Percentiles rank a stretch among this genome's conserved stretches.
Conservation (phyloP, 2,797 vertebrate genomes). For the Pelobates cultripes region DNA sequence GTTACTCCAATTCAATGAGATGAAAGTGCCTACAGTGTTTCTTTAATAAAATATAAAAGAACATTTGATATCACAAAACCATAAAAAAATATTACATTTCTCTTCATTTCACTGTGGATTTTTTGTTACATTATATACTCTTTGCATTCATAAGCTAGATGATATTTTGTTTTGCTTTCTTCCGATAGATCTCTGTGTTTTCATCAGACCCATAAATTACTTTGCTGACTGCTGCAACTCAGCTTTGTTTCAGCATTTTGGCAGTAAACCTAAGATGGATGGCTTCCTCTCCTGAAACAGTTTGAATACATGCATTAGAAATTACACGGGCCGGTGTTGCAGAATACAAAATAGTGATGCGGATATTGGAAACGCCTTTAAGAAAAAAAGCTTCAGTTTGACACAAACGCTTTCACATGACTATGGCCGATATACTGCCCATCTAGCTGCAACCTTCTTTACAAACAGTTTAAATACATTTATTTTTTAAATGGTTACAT, state of each 20-base stretch:
- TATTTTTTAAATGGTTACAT: no score
- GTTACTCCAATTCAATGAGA: no score
- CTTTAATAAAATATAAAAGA: no score
- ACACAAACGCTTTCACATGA: background rate
- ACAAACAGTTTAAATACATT: no score
- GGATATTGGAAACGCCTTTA: conserved; percentile 3
- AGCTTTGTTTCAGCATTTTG: conserved; percentile 47
- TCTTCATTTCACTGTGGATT: no score
- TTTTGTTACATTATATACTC: background rate
- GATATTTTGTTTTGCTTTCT: conserved; percentile 35
- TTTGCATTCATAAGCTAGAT: conserved; percentile 20
- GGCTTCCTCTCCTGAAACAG: conserved; percentile 41
- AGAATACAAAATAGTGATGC: conserved; percentile 43
- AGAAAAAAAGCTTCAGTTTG: background rate
- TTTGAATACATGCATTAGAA: conserved; percentile 55
- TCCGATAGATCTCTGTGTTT: conserved; percentile 33
- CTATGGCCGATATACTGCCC: background rate
- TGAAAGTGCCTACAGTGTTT: no score
- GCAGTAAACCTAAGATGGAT: conserved; percentile 51
- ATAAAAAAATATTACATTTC: no score
- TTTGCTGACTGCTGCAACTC: conserved; percentile 44
- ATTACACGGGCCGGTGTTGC: conserved; percentile 28
- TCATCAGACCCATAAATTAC: conserved; percentile 49
- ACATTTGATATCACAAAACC: no score
- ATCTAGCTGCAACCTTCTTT: background rate